A percentile compares a stretch with the other conserved stretches of the same genome.
Conservation (phyloP, 2,113 vertebrate genomes). For the Isurus oxyrinchus region DNA sequence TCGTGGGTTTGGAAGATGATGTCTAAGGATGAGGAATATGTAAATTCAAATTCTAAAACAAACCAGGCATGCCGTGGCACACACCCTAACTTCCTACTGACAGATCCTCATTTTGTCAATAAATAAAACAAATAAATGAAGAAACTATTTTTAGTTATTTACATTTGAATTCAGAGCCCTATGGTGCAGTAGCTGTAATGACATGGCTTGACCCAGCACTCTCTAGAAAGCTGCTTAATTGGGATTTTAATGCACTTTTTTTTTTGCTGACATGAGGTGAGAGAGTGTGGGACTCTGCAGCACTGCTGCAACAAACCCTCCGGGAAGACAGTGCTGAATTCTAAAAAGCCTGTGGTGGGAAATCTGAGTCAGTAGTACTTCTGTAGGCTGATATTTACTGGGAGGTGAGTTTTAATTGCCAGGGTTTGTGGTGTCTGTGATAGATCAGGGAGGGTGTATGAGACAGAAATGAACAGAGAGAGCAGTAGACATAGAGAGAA, state of each 20-base stretch:
- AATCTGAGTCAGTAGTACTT: not conserved
- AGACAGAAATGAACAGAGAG: not conserved
- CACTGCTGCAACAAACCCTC: not conserved
- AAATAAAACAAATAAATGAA: not conserved
- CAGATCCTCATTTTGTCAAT: not conserved
- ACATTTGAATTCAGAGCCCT: not conserved
- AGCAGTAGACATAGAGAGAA: not conserved
- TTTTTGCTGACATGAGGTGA: not conserved
- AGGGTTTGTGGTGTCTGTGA: not conserved
- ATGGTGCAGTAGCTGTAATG: not conserved
- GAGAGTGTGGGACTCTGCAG: not conserved
- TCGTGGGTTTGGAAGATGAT: no score
- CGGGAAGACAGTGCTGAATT: not conserved
- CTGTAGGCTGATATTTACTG: not conserved
- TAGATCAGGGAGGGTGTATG: not conserved
- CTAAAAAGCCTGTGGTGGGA: not conserved
- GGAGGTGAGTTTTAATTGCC: not conserved
- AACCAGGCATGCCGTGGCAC: not conserved
- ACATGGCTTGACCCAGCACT: not conserved
- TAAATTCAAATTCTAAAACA: not conserved
- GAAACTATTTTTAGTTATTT: not conserved
- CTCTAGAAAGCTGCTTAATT: not conserved
- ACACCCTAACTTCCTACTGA: not conserved
- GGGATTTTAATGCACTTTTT: not conserved
- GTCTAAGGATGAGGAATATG: not conserved